phyloP scores from a whole-genome alignment of 2,797 vertebrate genomes.

The Platalea minor region DNA sequence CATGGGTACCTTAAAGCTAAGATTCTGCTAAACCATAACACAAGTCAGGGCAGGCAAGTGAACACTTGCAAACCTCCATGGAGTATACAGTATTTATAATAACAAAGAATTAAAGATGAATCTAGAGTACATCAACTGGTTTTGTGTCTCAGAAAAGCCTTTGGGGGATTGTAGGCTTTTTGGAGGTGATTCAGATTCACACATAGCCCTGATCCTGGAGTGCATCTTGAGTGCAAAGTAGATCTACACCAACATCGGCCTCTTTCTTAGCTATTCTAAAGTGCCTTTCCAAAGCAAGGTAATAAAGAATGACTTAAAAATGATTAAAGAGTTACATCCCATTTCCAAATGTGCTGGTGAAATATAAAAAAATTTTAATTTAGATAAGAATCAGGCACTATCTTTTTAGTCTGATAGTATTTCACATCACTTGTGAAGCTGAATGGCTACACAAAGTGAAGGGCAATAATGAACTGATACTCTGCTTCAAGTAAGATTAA shows the following conservation, averaged over 20 bases:
- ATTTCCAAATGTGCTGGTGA: conserved; percentile 2
- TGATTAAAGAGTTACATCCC: conserved; percentile 1
- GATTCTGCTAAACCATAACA: neutral
- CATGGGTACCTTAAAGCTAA: neutral
- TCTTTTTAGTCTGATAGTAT: conserved; percentile 5
- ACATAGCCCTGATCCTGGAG: neutral
- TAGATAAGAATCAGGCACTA: conserved; percentile 34
- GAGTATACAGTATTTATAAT: neutral
- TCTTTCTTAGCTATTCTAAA: neutral
- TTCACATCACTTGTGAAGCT: conserved; percentile 12
- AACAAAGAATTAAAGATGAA: conserved; percentile 14
- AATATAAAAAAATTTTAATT: neutral
- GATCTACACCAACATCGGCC: neutral
- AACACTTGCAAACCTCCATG: neutral
- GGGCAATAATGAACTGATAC: conserved; percentile 2
- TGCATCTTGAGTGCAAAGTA: neutral
- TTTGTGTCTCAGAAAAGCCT: neutral
- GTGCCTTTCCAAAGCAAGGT: neutral
- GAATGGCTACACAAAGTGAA: conserved; percentile 10
- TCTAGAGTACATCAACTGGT: neutral
- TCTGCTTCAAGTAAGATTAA: conserved; percentile 24
- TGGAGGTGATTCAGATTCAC: neutral
- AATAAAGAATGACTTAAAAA: conserved; percentile 10
- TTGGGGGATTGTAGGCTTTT: neutral
- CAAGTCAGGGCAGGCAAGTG: neutral